phyloP scores from a whole-genome alignment of 2,888 invertebrate species.

The Campoletis raptor region DNA sequence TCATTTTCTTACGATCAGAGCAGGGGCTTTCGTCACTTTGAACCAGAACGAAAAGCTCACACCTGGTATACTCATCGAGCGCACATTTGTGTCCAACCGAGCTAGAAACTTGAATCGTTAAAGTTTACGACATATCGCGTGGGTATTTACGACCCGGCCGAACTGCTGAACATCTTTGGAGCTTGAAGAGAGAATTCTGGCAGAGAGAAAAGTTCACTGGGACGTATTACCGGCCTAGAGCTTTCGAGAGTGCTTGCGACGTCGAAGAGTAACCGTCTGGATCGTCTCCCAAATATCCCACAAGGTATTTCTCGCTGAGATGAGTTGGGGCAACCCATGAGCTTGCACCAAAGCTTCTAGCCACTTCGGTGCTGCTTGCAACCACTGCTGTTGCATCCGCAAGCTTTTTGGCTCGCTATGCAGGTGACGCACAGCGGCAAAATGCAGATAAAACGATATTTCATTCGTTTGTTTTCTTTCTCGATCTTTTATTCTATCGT shows the following conservation, averaged over 20 bases:
- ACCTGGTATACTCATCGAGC: slow-evolving; percentile 45
- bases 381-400: slow-evolving; percentile 34
- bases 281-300: slow-evolving; percentile 47
- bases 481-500: background rate
- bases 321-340: slow-evolving; percentile 28
- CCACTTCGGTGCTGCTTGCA: slow-evolving; percentile 27
- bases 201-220: slow-evolving; percentile 25
- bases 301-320: slow-evolving; percentile 15
- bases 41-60: background rate
- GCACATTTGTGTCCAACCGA: slow-evolving; percentile 37
- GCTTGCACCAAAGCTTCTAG: slow-evolving; percentile 45
- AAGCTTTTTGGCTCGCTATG: slow-evolving; percentile 39
- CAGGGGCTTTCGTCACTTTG: slow-evolving; percentile 72
- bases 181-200: slow-evolving; percentile 45
- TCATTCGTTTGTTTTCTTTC: slow-evolving; percentile 11
- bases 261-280: slow-evolving; percentile 55
- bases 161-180: slow-evolving; percentile 41
- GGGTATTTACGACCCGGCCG: slow-evolving; percentile 73
- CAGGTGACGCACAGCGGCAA: slow-evolving; percentile 58
- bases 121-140: slow-evolving; percentile 75
- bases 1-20: slow-evolving; percentile 56
- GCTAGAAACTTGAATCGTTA: slow-evolving; percentile 75
- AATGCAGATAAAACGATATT: slow-evolving; percentile 48
- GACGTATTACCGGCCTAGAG: slow-evolving; percentile 43
- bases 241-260: slow-evolving; percentile 55